These are phyloP conservation scores for Alosa alosa DNA, from an alignment of 2,113 vertebrate species.

Conservation along the genomic window DNA sequence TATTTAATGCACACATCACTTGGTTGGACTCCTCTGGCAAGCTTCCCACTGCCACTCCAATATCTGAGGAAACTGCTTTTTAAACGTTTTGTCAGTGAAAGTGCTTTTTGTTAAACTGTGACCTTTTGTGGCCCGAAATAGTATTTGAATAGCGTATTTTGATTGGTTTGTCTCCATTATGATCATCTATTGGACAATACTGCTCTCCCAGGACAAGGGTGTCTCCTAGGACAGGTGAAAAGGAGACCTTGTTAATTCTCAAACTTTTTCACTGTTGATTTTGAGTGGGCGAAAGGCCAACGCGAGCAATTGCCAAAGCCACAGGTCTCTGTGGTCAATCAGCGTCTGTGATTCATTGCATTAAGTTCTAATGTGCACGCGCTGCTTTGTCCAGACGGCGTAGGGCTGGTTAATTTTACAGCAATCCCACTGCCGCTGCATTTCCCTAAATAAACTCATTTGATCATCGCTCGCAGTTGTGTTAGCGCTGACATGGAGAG, in stretches of 20 bases:
- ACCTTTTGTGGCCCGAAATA: not conserved
- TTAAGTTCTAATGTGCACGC: not conserved
- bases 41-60: conserved; percentile 27
- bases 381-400: not conserved
- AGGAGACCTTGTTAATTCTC: not conserved
- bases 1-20: conserved; percentile 52
- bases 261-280: not conserved
- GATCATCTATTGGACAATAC: not conserved
- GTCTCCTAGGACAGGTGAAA: not conserved
- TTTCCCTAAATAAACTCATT: conserved; percentile 6
- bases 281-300: not conserved
- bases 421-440: not conserved
- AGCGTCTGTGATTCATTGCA: not conserved
- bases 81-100: not conserved
- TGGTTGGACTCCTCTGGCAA: conserved; percentile 35
- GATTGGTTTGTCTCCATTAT: not conserved
- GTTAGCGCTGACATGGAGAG: not conserved
- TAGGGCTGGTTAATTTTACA: not conserved
- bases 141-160: not conserved
- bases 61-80: conserved; percentile 21
- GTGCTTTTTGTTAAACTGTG: not conserved
- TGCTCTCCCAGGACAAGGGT: not conserved
- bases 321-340: not conserved
- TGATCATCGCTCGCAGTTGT: not conserved
- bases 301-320: not conserved